Evolutionary conservation across 2,888 invertebrate species (phyloP), one percentile per base, ranked within the genome.

Genomic region (Kryphioiulus occultus): DNA sequence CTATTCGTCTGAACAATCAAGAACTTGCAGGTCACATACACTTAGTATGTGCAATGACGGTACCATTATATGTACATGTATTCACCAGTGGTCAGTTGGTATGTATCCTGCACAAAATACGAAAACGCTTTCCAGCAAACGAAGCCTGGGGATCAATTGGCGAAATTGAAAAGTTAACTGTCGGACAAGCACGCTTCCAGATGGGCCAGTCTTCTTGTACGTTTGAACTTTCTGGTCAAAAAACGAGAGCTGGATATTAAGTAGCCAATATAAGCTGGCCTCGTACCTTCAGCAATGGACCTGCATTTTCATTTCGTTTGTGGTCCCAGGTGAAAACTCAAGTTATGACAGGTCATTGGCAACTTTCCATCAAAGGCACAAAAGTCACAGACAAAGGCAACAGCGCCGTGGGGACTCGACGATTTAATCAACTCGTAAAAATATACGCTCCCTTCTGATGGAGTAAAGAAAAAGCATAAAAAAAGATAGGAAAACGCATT

Each of bases 341-440:
- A 78, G 78, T 78, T 78, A 78, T 78, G 78, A 78, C 78, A 78
- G 78, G 78, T 78, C 78, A 78, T 78, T 78, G 78, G 78, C 78
- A 30, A 78, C 30, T 78, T 78, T 78, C 78, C 78, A 78, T 78
- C 78, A 78, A 78, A 78, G 26, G 78, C 30, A 78, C 78, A 78
- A 78, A 78, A 78, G 78, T 68, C 68, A 68, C 68, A 68, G 68
- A 68, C 26, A 68, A 68, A 68, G 68, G 78, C 78, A 78, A 78
- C 78, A 78, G 30, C 78, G 78, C 78, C 78, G 78, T 78, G 22
- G 78, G 78, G 78, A 78, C 26, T 68, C 78, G 26, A 26, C 78
- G 78, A 78, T 78, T 78, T 78, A 78, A 78, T 78, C 78, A 78
- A 78, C 78, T 78, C 78, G 78, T 78, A 78, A 78, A 78, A 78